phyloP scores from a whole-genome alignment of 2,113 vertebrate genomes.

The Uria aalge region DNA sequence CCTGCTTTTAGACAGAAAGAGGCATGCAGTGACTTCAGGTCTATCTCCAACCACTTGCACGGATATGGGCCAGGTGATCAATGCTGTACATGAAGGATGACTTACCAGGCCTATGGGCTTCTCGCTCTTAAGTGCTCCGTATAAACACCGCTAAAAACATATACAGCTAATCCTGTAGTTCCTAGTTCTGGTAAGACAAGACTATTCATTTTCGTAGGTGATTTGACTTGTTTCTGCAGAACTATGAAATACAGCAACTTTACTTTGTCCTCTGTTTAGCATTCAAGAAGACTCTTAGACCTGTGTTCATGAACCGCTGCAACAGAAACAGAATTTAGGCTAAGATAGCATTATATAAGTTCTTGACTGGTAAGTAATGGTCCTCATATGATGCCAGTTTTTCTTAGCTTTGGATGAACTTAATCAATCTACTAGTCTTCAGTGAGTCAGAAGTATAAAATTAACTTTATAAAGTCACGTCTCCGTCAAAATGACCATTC shows the following conservation, averaged over 20 bases:
- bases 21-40: neutral
- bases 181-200: neutral
- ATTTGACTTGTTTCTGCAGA: neutral
- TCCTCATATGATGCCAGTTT: neutral
- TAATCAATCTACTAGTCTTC: neutral
- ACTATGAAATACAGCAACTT: neutral
- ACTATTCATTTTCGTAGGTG: neutral
- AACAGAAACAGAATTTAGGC: neutral
- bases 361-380: neutral
- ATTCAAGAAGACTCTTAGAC: neutral
- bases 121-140: neutral
- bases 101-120: neutral
- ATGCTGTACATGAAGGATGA: rapidly evolving
- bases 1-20: neutral
- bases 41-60: neutral
- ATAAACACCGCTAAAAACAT: neutral
- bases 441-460: neutral
- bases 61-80: neutral
- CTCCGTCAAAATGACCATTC: neutral
- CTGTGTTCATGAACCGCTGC: neutral
- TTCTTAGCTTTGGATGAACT: neutral
- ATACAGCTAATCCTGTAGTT: neutral
- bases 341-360: neutral
- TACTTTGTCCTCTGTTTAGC: neutral
- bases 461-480: neutral